A percentile compares a stretch with the other conserved stretches of the same genome.
phyloP scores from a whole-genome alignment of 2,888 invertebrate species.

The Drosophila paranaensis region DNA sequence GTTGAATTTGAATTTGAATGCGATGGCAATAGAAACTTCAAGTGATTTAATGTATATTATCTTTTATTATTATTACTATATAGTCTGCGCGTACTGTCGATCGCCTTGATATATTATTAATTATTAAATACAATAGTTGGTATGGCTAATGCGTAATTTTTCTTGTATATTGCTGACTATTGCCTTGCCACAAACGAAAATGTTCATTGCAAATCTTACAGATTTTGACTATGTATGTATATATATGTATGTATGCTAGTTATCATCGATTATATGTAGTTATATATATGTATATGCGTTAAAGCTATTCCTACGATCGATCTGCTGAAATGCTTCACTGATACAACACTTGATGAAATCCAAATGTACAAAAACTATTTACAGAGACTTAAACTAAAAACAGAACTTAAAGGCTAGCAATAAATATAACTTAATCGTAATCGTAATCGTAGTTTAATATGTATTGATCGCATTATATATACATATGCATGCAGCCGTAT shows the following conservation, averaged over 20 bases:
- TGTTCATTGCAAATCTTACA: conserved; percentile 67
- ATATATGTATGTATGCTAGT: conserved; percentile 19
- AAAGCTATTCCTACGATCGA: conserved; percentile 44
- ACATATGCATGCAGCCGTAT: conserved; percentile 7
- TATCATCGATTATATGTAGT: conserved; percentile 26
- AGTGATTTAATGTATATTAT: conserved; percentile 31
- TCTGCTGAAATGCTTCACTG: conserved; percentile 68
- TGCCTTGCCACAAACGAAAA: conserved; percentile 50
- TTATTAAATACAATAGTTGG: conserved; percentile 39
- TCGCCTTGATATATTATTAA: conserved; percentile 22
- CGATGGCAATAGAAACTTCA: not conserved
- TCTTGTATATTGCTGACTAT: conserved; percentile 67
- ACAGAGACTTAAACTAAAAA: conserved; percentile 29
- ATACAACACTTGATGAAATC: conserved; percentile 52
- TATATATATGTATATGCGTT: conserved; percentile 26
- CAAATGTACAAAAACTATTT: conserved; percentile 55
- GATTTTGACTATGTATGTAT: conserved; percentile 68
- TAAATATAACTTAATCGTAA: conserved; percentile 44
- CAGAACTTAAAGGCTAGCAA: conserved; percentile 27
- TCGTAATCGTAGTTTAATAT: conserved; percentile 36
- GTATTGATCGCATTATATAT: conserved; percentile 15
- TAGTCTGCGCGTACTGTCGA: conserved; percentile 37
- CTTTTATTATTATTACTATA: conserved; percentile 51
- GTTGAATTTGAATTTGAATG: not conserved
- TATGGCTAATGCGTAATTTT: conserved; percentile 47